Percentiles rank a stretch among this genome's conserved stretches.
phyloP scores from a whole-genome alignment of 1,140 invertebrate genomes.

The Brachionus koreanus region DNA sequence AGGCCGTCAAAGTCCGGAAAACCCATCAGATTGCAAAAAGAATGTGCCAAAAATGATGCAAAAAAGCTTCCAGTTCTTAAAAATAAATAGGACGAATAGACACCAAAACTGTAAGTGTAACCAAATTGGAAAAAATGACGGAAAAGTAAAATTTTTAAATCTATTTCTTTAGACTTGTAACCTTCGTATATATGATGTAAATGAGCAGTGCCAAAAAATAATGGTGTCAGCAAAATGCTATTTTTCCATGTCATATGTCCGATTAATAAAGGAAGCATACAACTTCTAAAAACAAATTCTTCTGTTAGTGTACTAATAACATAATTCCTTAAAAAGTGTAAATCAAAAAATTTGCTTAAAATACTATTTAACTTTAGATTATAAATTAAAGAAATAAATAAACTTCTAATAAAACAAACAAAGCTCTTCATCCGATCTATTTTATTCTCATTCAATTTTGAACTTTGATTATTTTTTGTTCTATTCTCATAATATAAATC shows the following conservation, averaged over 20 bases:
- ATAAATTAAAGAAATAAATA: neutral
- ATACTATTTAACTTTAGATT: neutral
- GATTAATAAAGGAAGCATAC: neutral
- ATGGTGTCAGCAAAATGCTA: neutral
- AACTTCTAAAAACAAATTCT: constrained; percentile 39
- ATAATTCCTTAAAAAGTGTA: constrained; percentile 40
- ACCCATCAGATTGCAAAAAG: constrained; percentile 33
- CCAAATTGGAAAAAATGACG: constrained; percentile 21
- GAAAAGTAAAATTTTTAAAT: neutral
- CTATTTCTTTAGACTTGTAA: neutral
- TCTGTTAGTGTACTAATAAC: constrained; percentile 5
- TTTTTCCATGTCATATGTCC: neutral
- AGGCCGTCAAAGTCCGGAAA: constrained; percentile 4
- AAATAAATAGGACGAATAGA: constrained; percentile 39
- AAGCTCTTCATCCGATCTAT: neutral
- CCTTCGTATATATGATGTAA: constrained; percentile 41
- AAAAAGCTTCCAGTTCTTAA: constrained; percentile 34
- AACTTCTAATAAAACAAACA: neutral
- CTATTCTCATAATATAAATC: neutral
- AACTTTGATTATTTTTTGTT: neutral
- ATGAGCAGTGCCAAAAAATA: constrained; percentile 40
- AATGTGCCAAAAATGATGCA: constrained; percentile 27
- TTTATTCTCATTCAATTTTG: neutral
- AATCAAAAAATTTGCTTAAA: neutral
- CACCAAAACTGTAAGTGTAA: constrained; percentile 42